Percentiles rank a stretch among this genome's conserved stretches.
These are phyloP conservation scores for Laupala kohalensis DNA, from an alignment of 1,140 invertebrate genomes.

Conservation along the genomic window DNA sequence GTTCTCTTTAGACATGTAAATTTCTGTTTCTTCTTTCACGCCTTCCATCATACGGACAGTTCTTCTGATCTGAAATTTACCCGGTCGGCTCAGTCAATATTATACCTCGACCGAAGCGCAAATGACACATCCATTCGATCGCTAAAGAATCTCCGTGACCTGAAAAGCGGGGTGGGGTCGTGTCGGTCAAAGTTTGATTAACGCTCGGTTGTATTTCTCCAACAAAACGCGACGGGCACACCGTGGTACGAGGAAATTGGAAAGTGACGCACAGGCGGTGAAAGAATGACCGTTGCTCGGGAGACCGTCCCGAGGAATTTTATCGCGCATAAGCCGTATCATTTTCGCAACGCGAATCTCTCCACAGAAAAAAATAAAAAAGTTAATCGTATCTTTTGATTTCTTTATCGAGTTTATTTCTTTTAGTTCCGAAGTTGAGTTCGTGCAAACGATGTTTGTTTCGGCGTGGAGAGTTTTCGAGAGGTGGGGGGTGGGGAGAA, in stretches of 20 bases:
- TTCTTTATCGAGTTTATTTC: neutral
- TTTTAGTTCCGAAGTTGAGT: neutral
- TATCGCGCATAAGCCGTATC: no score
- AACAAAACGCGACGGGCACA: neutral
- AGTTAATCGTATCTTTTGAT: neutral
- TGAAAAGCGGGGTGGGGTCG: no score
- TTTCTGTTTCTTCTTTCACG: no score
- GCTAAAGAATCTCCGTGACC: no score
- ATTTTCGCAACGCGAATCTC: neutral
- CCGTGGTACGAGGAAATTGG: neutral
- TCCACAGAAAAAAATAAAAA: neutral
- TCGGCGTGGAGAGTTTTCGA: no score
- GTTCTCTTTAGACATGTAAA: no score
- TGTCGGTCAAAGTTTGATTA: no score
- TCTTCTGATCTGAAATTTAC: no score
- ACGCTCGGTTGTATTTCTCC: neutral
- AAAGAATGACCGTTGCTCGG: neutral
- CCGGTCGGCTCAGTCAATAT: no score
- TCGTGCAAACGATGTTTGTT: neutral
- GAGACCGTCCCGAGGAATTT: neutral
- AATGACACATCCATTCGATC: neutral
- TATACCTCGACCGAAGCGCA: no score
- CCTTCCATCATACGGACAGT: no score
- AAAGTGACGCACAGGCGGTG: neutral
- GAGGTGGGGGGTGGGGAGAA: no score